Evolutionary conservation across 2,113 vertebrate genomes (phyloP).

Genomic region (Nipponia nippon): DNA sequence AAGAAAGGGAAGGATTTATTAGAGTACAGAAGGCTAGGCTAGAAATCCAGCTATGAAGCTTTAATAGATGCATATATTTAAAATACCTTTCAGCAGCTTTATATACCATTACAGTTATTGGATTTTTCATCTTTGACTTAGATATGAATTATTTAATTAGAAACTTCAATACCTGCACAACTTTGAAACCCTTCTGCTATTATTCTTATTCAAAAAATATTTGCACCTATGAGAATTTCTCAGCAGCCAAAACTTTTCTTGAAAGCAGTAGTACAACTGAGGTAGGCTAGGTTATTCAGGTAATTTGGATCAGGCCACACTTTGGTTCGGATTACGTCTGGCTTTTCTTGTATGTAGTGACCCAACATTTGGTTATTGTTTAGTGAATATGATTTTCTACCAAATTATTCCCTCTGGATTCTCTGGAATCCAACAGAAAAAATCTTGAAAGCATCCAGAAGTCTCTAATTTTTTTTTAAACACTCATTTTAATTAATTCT

Average conservation of each 20-base stretch:
- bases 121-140: slow-evolving; percentile 45
- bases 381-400: neutral
- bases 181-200: neutral
- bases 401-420: neutral
- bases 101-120: slow-evolving; percentile 11
- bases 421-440: neutral
- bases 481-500: slow-evolving; percentile 8
- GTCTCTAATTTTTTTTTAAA: neutral
- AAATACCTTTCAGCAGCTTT: slow-evolving; percentile 37
- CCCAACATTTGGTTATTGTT: neutral
- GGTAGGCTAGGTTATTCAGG: neutral
- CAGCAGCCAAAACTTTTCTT: neutral
- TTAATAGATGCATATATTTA: slow-evolving; percentile 31
- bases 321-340: neutral
- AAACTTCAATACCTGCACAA: slow-evolving; percentile 4
- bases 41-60: neutral
- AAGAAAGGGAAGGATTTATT: slow-evolving; percentile 9
- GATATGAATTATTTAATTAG: slow-evolving; percentile 45
- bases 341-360: neutral
- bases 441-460: neutral
- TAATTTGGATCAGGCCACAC: neutral
- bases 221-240: neutral
- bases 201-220: neutral
- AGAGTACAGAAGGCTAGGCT: neutral
- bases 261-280: neutral